Conservation (phyloP, 2,888 invertebrate species). For the Rhamphomyia laevipes region DNA sequence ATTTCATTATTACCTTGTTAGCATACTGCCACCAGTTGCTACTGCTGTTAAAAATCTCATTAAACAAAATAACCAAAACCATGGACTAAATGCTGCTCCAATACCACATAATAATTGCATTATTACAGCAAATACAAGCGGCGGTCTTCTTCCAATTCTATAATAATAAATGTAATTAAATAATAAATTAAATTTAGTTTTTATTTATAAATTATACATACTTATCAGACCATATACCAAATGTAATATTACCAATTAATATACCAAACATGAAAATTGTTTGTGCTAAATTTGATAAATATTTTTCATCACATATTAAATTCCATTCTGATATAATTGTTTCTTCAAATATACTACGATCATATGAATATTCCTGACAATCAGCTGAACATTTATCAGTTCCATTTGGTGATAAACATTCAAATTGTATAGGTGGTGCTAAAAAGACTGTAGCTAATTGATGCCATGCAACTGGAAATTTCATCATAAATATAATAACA, state of each 20-base stretch:
- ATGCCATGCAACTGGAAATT: constrained; percentile 72
- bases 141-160: constrained; percentile 60
- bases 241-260: constrained; percentile 59
- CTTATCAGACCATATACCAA: constrained; percentile 68
- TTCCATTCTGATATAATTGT: constrained; percentile 68
- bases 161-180: too few species aligned
- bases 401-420: constrained; percentile 35
- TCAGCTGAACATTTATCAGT: constrained; percentile 41
- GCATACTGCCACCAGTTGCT: constrained; percentile 68
- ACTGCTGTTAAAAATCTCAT: constrained; percentile 57
- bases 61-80: constrained; percentile 47
- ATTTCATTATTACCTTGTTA: constrained; percentile 38
- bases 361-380: constrained; percentile 45
- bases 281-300: constrained; percentile 62
- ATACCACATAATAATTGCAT: constrained; percentile 58
- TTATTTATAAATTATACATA: constrained; percentile 27
- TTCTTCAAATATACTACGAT: constrained; percentile 53
- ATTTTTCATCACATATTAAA: constrained; percentile 43
- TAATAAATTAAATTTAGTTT: too few species aligned
- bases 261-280: constrained; percentile 69
- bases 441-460: constrained; percentile 67
- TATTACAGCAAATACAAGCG: constrained; percentile 55
- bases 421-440: constrained; percentile 52
- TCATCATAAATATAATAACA: constrained; percentile 54
- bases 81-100: constrained; percentile 55